These are phyloP conservation scores for Colletes gigas DNA, from an alignment of 1,140 invertebrate species.

Conservation along the genomic window DNA sequence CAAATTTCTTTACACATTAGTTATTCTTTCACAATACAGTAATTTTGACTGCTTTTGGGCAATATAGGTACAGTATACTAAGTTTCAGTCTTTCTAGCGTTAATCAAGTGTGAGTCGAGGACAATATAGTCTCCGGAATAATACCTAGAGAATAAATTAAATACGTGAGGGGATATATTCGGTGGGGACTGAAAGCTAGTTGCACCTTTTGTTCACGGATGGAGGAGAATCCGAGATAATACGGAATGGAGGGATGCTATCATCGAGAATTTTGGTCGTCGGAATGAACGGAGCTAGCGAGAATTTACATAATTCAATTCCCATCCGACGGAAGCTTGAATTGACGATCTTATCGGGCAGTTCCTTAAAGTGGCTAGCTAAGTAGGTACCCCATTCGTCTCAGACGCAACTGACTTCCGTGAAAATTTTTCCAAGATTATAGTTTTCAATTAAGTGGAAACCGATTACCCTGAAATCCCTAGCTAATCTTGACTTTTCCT, in stretches of 20 bases:
- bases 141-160: conserved; percentile 51
- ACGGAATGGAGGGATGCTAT: conserved; percentile 25
- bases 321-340: conserved; percentile 49
- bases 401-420: not conserved
- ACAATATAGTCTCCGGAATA: not conserved
- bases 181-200: conserved; percentile 6
- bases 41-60: no score
- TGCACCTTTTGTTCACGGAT: conserved; percentile 39
- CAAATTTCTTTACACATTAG: no score
- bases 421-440: not conserved
- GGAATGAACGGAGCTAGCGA: conserved; percentile 27
- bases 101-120: not conserved
- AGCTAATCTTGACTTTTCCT: not conserved
- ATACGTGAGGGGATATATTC: conserved; percentile 30
- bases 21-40: no score
- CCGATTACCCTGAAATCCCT: not conserved
- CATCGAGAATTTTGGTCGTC: conserved; percentile 51
- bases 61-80: no score
- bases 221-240: conserved; percentile 45
- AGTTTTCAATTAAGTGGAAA: not conserved
- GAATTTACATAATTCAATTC: conserved; percentile 64
- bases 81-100: no score
- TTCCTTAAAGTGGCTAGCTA: conserved; percentile 10
- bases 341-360: conserved; percentile 56
- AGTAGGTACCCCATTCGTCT: conserved; percentile 19